phyloP scores from a whole-genome alignment of 2,888 invertebrate species.

The Marasmarcha lunaedactyla region DNA sequence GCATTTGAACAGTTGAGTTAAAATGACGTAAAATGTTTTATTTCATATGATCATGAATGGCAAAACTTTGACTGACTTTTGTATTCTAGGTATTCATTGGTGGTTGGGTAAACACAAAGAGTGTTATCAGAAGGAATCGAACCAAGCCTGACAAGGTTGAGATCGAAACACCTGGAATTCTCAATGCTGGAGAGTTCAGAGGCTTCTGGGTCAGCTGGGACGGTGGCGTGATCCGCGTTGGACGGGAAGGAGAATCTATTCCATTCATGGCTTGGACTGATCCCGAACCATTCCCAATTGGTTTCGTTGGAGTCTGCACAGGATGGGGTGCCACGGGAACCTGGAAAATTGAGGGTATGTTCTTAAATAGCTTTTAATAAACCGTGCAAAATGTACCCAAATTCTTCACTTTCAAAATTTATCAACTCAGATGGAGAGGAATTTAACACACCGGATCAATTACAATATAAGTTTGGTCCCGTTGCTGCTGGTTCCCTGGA shows the following conservation, averaged over 20 bases:
- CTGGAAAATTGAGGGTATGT: constrained; percentile 84
- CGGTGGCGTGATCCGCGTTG: constrained; percentile 75
- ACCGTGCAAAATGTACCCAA: constrained; percentile 59
- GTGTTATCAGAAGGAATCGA: constrained; percentile 84
- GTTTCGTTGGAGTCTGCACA: constrained; percentile 84
- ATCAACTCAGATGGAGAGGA: constrained; percentile 63
- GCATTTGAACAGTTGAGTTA: too few relatives aligned
- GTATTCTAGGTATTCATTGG: constrained; percentile 83
- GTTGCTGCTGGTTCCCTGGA: constrained; percentile 62
- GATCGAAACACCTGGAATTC: constrained; percentile 77
- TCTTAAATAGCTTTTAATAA: constrained; percentile 2
- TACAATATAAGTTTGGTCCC: constrained; percentile 72
- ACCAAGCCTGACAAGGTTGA: constrained; percentile 80
- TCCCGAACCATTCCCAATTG: constrained; percentile 77
- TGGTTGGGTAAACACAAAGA: constrained; percentile 89
- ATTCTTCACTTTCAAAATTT: constrained; percentile 22
- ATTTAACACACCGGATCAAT: constrained; percentile 67
- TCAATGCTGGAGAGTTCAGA: constrained; percentile 80
- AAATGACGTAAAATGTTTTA: too few relatives aligned
- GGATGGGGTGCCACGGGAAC: constrained; percentile 88
- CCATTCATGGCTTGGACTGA: constrained; percentile 82
- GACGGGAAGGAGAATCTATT: constrained; percentile 77
- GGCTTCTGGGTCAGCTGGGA: constrained; percentile 90
- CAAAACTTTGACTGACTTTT: too few relatives aligned
- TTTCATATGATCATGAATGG: too few relatives aligned